These are phyloP conservation scores for Myotis yumanensis DNA, from an alignment of 2,113 vertebrate genomes.

Conservation along the genomic window DNA sequence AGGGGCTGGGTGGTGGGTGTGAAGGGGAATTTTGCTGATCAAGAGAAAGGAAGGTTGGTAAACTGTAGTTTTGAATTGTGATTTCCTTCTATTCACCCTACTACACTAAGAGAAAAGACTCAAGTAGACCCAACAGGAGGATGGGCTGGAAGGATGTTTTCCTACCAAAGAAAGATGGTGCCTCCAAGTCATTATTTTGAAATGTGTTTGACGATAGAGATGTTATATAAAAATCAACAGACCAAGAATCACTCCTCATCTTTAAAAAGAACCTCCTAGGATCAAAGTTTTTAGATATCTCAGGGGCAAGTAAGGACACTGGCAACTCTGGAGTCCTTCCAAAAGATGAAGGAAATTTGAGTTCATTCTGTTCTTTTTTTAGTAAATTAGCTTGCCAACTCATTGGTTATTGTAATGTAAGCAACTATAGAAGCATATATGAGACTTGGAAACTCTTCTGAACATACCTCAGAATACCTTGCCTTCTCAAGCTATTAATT, in stretches of 20 bases:
- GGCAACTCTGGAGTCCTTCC: not conserved
- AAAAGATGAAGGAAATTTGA: slow-evolving; percentile 31
- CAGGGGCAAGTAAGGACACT: not conserved
- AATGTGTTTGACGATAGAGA: not conserved
- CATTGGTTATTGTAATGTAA: slow-evolving; percentile 28
- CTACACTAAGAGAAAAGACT: slow-evolving; percentile 7
- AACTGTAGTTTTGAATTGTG: not conserved
- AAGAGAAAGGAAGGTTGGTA: slow-evolving; percentile 7
- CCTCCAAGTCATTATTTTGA: slow-evolving; percentile 7
- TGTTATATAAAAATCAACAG: slow-evolving; percentile 8
- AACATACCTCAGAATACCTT: not conserved
- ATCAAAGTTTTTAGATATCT: not conserved
- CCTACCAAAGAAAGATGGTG: not conserved
- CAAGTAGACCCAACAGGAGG: not conserved
- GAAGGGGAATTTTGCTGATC: not conserved
- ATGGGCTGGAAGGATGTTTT: not conserved
- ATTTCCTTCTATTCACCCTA: not conserved
- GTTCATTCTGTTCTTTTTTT: not conserved
- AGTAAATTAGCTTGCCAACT: not conserved
- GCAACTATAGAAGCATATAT: not conserved
- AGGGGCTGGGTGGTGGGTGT: not conserved
- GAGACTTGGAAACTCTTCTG: slow-evolving; percentile 16
- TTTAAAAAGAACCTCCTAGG: not conserved
- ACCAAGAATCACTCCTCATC: not conserved
- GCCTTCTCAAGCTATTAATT: slow-evolving; percentile 40